Evolutionary conservation across 1,140 invertebrate genomes (phyloP), one percentile per base, ranked within the genome.

Genomic region (Anadara kagoshimensis): DNA sequence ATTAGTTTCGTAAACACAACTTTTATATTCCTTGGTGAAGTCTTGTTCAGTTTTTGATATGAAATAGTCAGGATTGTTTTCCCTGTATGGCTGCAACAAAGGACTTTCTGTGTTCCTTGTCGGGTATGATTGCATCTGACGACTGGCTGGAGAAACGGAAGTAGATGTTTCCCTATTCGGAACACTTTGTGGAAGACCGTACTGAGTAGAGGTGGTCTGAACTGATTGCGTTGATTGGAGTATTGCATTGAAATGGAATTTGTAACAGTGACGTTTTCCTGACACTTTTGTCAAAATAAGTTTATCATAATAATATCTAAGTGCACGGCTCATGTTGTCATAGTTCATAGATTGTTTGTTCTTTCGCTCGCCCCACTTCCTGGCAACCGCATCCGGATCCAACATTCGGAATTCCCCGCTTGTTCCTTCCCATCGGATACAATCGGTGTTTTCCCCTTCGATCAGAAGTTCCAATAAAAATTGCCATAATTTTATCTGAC

Each of bases 281-380:
- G 98, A 96, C 5, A 98, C 96, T 91, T 98, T 98, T 67, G 96
- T 98, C 96, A 99, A 97, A 87, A 99, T 98, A 90, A 97, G 96
- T 90, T 97, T 97, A 92, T 97, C 96, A 89, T 97, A 97, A 91
- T 97, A 97, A 89, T 97, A 97, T 92, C 95, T 63, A 10, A 78
- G 53, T 53, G 76, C 78, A 47, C 72, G 53, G 24, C 70, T 78
- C 69, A 76, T 90, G 85, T 98, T 98, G 90, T 98, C 97, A 87
- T 99, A 99, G 90, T 98, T 98, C 97, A 99, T 98, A 88, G 98
- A 98, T 47, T 97, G 96, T 89, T 98, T 98, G 88, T 98, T 98
- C 88, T 98, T 98, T 16, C 97, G 92, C 65, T 97, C 94, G 20
- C 97, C 97, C 97, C 97, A 99, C 68, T 96, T n/a, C 73, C 96